Evolutionary conservation across 2,888 invertebrate genomes (phyloP).

Genomic region (Drosophila subsilvestris): DNA sequence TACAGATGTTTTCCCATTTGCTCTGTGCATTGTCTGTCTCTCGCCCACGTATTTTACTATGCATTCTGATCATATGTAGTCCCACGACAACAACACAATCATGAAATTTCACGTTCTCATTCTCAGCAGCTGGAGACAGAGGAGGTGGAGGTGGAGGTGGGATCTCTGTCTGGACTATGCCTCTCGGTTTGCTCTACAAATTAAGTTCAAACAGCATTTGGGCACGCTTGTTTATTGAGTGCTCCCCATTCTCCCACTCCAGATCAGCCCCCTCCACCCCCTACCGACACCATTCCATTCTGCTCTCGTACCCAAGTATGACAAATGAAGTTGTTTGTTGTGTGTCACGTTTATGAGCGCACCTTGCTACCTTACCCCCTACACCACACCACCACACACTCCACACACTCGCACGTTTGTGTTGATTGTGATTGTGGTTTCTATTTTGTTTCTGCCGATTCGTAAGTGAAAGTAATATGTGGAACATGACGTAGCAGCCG

Average conservation of each 20-base stretch:
- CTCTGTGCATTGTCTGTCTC: constrained; percentile 4
- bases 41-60: constrained; percentile 44
- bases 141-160: not conserved
- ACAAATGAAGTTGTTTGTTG: constrained; percentile 68
- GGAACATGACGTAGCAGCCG: constrained; percentile 30
- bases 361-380: not conserved
- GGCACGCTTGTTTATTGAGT: constrained; percentile 60
- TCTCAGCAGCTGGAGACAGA: not conserved
- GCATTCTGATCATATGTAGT: constrained; percentile 45
- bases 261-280: constrained; percentile 1
- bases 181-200: constrained; percentile 48
- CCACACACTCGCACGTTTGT: constrained; percentile 38
- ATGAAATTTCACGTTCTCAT: constrained; percentile 32
- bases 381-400: constrained; percentile 19
- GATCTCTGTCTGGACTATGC: constrained; percentile 27
- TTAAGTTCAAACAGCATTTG: constrained; percentile 60
- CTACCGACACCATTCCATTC: constrained; percentile 9
- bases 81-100: constrained; percentile 28
- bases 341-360: constrained; percentile 66
- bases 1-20: constrained; percentile 33
- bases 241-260: constrained; percentile 7
- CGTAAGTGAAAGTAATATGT: constrained; percentile 70
- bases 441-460: constrained; percentile 74
- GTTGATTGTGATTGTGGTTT: constrained; percentile 59
- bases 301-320: constrained; percentile 40